Base-by-base conservation (phyloP, 2,888 invertebrate genomes). In the Halictus quadricinctus region DNA sequence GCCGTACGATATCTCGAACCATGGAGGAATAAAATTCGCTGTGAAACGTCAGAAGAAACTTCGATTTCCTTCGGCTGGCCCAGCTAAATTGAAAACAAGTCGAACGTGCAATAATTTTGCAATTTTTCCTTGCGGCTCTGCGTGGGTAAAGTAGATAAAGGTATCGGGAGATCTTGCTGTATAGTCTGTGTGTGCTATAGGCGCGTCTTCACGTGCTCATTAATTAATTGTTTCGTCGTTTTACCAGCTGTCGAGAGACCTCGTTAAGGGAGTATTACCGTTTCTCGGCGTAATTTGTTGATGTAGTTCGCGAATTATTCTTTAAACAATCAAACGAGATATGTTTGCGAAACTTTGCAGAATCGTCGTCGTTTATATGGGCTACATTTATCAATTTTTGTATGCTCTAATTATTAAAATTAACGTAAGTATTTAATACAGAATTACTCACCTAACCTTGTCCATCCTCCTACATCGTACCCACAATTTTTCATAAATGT, bases 1-100 rank as follows among this genome's bases (percentile, higher is more conserved):
- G 41, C 18, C 75, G 50, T 8, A 10, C 43, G 66, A 70, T 74
- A 41, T 72, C 60, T 48, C 50, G 4, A 64, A 81, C 5, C 77
- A 84, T 80, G 77, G 25, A 25, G 41, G 43, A 12, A 48, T 54
- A 77, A 85, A 84, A 77, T 81, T 72, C 29, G 2, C 13, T 1
- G 85, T 85, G 7, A 81, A 72, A 36, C 60, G 43, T 46, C 70
- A 48, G 48, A 46, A 72, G 36, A 50, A 73, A 73, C 21, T 10
- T 6, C 50, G 21, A 21, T n/a, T 15, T 46, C 1, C n/a, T 1
- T 12, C 6, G 7, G 10, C 5, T 4, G 36, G 43, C 13, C 21
- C 13, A 25, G 12, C 7, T 18, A 15, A 29, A n/a, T 0, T 0
- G 0, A 78, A 70, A 84, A 12, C n/a, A 58, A 58, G n/a, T 79